Percentiles rank a stretch among this genome's conserved stretches.
phyloP scores from a whole-genome alignment of 2,113 vertebrate species.

The Sitta europaea region DNA sequence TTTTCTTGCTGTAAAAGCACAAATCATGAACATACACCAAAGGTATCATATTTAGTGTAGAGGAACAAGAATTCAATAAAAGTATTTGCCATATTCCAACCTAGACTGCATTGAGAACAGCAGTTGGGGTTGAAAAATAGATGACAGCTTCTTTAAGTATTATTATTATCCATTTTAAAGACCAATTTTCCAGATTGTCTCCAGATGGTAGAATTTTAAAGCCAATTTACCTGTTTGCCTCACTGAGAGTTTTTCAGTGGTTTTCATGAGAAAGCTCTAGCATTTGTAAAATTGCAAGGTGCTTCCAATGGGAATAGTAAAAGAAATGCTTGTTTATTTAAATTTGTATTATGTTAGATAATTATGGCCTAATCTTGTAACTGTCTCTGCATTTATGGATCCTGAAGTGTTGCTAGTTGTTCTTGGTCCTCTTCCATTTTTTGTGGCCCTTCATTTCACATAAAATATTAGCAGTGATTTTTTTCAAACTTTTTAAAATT shows the following conservation, averaged over 20 bases:
- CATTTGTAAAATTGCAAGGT: not conserved
- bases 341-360: not conserved
- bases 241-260: not conserved
- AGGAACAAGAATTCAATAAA: slow-evolving; percentile 10
- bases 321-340: slow-evolving; percentile 12
- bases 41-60: not conserved
- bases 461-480: not conserved
- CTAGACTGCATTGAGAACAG: slow-evolving; percentile 9
- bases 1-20: not conserved
- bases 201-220: slow-evolving; percentile 51
- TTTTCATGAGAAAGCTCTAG: not conserved
- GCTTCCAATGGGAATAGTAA: not conserved
- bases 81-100: slow-evolving; percentile 22
- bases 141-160: slow-evolving; percentile 2
- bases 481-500: not conserved
- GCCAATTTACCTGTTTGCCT: slow-evolving; percentile 38
- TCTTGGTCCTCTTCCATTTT: not conserved
- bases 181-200: slow-evolving; percentile 27
- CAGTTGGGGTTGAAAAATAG: not conserved
- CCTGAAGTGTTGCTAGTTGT: not conserved
- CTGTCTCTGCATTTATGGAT: not conserved
- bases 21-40: not conserved
- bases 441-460: not conserved
- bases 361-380: not conserved
- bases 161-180: slow-evolving; percentile 21